Percentiles rank a stretch among this genome's conserved stretches.
Conservation (phyloP, 2,888 invertebrate species). For the Microchrysa polita region DNA sequence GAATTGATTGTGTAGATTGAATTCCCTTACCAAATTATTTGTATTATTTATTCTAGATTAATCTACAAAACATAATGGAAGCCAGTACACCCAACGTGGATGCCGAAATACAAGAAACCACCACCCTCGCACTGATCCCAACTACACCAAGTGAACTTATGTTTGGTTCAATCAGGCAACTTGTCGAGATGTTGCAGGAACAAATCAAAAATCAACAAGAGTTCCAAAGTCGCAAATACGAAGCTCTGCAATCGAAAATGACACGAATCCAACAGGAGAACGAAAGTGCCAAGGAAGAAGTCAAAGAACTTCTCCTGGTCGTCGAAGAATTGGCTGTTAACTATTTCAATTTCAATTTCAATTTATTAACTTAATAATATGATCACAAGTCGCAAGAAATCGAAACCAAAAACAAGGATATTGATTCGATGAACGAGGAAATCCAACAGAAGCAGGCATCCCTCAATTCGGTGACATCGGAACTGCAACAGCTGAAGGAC, state of each 20-base stretch:
- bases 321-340: conserved; percentile 98
- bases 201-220: conserved; percentile 98
- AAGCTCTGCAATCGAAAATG: conserved; percentile 94
- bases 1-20: too few relatives aligned
- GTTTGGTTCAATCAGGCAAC: conserved; percentile 82
- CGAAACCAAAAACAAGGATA: conserved; percentile 95
- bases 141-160: conserved; percentile 76
- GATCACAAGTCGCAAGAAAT: conserved; percentile 99
- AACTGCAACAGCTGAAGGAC: conserved; percentile 92
- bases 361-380: too few relatives aligned
- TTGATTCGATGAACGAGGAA: conserved; percentile 90
- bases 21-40: too few relatives aligned
- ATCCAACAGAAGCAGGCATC: conserved; percentile 85
- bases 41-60: conserved; percentile 56
- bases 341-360: too few relatives aligned
- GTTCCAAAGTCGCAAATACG: conserved; percentile 92
- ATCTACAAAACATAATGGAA: conserved; percentile 72
- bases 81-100: conserved; percentile 79
- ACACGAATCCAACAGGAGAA: conserved; percentile 96
- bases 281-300: conserved; percentile 97
- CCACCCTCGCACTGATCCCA: conserved; percentile 69
- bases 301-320: conserved; percentile 97
- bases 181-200: conserved; percentile 96
- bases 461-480: conserved; percentile 84
- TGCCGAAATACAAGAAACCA: conserved; percentile 57